These are phyloP conservation scores for Pitangus sulphuratus DNA, from an alignment of 2,797 vertebrate genomes.

Conservation along the genomic window DNA sequence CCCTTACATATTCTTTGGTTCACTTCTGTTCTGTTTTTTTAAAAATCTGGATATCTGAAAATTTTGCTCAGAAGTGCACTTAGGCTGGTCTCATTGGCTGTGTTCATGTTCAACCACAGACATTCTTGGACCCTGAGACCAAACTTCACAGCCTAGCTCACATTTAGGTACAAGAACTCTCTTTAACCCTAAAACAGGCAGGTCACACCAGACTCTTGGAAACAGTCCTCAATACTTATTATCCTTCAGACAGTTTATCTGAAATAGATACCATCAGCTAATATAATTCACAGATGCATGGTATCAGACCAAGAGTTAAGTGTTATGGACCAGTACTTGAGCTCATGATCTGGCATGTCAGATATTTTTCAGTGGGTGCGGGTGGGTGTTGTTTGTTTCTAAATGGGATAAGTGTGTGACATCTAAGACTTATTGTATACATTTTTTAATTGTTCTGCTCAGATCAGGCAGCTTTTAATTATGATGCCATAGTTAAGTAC, in stretches of 20 bases:
- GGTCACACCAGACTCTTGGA: neutral
- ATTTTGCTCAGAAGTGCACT: neutral
- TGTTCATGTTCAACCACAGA: neutral
- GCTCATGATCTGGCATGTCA: neutral
- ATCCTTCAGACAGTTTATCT: neutral
- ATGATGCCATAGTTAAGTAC: neutral
- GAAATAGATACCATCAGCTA: neutral
- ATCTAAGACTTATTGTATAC: neutral
- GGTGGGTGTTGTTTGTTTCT: rapidly evolving
- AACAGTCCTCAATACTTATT: neutral
- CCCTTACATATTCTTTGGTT: neutral
- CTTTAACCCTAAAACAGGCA: neutral
- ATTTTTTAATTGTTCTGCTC: neutral
- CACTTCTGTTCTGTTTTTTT: neutral
- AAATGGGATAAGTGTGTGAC: neutral
- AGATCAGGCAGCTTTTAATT: neutral
- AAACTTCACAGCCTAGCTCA: neutral
- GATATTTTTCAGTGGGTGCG: neutral
- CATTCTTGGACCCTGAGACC: neutral
- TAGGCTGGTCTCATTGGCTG: neutral
- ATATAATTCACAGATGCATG: neutral
- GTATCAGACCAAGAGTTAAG: neutral
- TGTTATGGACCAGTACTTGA: neutral
- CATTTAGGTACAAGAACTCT: neutral
- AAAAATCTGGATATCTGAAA: neutral